Conservation (phyloP, 2,888 invertebrate genomes). For the Strigamia transsilvanica region DNA sequence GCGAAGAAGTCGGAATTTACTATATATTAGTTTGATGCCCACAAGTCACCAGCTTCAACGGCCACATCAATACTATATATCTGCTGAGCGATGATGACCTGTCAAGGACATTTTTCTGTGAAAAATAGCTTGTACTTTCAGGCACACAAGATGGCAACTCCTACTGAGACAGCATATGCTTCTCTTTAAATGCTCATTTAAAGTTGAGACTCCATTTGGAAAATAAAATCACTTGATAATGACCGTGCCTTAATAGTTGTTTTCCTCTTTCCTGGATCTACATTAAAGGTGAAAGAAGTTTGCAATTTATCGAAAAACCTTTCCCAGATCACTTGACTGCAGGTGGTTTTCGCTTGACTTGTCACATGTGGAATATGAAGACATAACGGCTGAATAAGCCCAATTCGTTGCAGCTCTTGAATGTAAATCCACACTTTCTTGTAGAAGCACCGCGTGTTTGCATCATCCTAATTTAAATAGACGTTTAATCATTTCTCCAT, state of each 20-base stretch:
- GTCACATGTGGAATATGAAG: constrained; percentile 22
- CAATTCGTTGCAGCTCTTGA: constrained; percentile 26
- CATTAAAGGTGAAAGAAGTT: constrained; percentile 2
- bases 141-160: neutral
- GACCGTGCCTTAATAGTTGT: neutral
- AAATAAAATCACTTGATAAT: neutral
- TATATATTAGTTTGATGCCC: constrained; percentile 13
- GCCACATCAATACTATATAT: constrained; percentile 13
- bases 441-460: neutral
- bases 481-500: neutral
- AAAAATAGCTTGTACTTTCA: constrained; percentile 7
- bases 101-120: constrained; percentile 26
- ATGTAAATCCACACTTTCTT: constrained; percentile 30
- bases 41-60: constrained; percentile 20
- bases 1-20: constrained; percentile 18
- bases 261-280: neutral
- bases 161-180: neutral
- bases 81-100: neutral
- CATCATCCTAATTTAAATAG: neutral
- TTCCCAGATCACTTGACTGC: constrained; percentile 25
- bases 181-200: neutral
- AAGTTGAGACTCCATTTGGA: neutral
- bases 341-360: constrained; percentile 25
- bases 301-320: constrained; percentile 11
- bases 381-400: constrained; percentile 16